These are phyloP conservation scores for Eurosta solidaginis DNA, from an alignment of 1,140 invertebrate genomes.

Conservation along the genomic window DNA sequence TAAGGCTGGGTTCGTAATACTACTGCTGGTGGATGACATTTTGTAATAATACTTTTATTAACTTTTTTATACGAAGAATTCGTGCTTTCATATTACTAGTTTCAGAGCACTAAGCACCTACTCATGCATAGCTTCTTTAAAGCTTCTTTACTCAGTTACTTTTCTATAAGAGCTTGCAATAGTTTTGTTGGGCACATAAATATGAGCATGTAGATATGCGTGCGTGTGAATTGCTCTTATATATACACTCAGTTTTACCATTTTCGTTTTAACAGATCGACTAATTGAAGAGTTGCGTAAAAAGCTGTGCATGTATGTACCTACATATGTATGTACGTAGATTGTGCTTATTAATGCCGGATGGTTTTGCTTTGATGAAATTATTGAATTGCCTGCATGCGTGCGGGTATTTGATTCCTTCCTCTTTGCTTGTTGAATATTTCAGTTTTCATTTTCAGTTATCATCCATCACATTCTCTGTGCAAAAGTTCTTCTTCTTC, in stretches of 20 bases:
- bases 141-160: too few species aligned
- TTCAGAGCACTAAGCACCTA: too few species aligned
- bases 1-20: too few species aligned
- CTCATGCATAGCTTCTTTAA: too few species aligned
- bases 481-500: background rate
- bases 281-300: background rate
- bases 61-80: too few species aligned
- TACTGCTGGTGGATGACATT: too few species aligned
- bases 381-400: background rate
- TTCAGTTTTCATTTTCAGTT: background rate
- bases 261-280: background rate
- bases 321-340: too few species aligned
- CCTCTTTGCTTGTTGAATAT: background rate
- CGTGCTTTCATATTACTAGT: too few species aligned
- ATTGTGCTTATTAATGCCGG: background rate
- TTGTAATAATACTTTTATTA: too few species aligned
- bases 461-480: background rate
- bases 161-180: too few species aligned
- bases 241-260: background rate
- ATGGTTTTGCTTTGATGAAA: background rate
- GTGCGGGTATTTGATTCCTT: background rate
- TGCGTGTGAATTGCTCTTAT: background rate
- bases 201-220: background rate
- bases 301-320: too few species aligned
- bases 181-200: background rate